phyloP scores from a whole-genome alignment of 2,797 vertebrate genomes.

The Melanotaenia pygmaea region DNA sequence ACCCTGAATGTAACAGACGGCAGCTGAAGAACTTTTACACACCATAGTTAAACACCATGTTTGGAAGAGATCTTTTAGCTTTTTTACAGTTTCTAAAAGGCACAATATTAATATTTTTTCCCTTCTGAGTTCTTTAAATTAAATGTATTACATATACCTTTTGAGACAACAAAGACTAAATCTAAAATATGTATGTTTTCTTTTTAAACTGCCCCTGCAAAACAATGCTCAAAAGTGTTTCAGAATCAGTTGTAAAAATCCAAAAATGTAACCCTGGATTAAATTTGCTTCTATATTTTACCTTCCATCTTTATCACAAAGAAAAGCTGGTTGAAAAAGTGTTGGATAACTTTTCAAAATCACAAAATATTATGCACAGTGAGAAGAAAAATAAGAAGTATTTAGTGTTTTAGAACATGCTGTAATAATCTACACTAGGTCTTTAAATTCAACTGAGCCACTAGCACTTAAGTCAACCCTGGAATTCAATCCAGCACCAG shows the following conservation, averaged over 20 bases:
- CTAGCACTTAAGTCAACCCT: conserved; percentile 5
- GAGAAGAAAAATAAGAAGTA: background rate
- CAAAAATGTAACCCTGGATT: too few species aligned
- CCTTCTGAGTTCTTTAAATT: background rate
- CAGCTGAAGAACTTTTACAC: background rate
- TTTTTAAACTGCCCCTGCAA: too few species aligned
- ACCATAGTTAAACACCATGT: too few species aligned
- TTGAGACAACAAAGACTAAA: background rate
- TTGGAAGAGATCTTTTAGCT: background rate
- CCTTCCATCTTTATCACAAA: background rate
- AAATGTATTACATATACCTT: background rate
- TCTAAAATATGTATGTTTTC: background rate
- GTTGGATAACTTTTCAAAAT: background rate
- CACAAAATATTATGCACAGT: background rate
- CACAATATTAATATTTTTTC: background rate
- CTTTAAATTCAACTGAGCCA: conserved; percentile 5
- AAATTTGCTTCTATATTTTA: background rate
- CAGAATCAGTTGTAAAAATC: too few species aligned
- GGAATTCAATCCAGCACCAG: conserved; percentile 39
- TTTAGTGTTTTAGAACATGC: background rate
- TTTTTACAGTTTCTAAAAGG: background rate
- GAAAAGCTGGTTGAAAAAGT: background rate
- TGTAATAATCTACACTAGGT: background rate
- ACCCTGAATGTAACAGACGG: background rate
- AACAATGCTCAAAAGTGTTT: too few species aligned